Evolutionary conservation across 53 echinoderm and acorn worm species (phyloP), one percentile per base, ranked within the genome.

Genomic region (Pentamera pediparva): DNA sequence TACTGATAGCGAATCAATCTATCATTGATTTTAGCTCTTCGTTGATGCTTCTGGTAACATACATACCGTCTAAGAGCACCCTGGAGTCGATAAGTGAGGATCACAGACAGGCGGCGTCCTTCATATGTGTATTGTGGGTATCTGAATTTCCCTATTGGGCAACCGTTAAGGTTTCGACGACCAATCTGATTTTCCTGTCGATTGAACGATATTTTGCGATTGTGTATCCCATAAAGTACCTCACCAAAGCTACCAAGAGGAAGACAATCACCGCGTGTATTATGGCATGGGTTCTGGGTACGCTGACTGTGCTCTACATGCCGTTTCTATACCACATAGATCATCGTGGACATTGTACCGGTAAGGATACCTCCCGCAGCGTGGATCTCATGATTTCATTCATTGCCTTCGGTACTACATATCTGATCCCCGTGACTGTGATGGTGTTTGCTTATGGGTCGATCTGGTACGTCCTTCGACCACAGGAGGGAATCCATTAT

Each of bases 141-240:
- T 39, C 40, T 21, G 67, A 67, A n/a, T 67, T 67, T 37, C 30
- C n/a, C 21, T 67, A 40, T 43, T 67, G 67, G 67, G 43, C 67
- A 0, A 30, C 39, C 18, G 45, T 67, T 6, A 26, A 41, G 25
- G 39, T 41, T 4, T 67, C 67, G 12, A 67, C 67, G 15, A 67
- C 67, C 4, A 67, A 67, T 29, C 30, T 67, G 37, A 45, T 67
- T 24, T 67, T 21, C 22, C 67, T 67, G 31, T 43, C 67, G 20
- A 12, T 67, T 40, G 67, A 67, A 17, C 40, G 67, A 12, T 67
- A 67, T 38, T 41, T 43, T 29, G 67, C 67, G 6, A 41, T 67
- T 8, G 67, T 67, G 0, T 29, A 67, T 67, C 67, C 67, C 8
- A 26, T 39, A 30, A 12, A 40, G 24, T 67, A 67, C 29, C 43